A percentile compares a stretch with the other conserved stretches of the same genome.
These are phyloP conservation scores for Sigmodon hispidus DNA, from an alignment of 2,113 vertebrate species.

Conservation along the genomic window DNA sequence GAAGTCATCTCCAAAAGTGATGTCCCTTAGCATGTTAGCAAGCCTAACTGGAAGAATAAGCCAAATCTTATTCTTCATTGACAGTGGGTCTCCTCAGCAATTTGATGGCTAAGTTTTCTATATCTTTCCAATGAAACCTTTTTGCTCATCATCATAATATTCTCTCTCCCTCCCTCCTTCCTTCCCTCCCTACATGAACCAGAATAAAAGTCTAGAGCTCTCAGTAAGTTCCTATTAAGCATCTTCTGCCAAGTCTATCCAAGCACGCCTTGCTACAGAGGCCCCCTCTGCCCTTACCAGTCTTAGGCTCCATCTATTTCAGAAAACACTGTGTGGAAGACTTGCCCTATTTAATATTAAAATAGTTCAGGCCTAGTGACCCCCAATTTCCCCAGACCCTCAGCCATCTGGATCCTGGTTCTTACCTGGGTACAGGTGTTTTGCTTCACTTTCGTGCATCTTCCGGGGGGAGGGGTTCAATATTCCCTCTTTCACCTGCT, in stretches of 20 bases:
- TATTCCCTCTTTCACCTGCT: not conserved
- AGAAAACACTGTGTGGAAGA: not conserved
- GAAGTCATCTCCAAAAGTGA: not conserved
- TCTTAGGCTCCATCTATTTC: not conserved
- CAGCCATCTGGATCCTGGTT: rapidly evolving
- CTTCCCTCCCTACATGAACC: too few relatives aligned
- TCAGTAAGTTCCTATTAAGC: rapidly evolving
- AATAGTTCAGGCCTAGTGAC: too few relatives aligned
- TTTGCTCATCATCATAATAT: not conserved
- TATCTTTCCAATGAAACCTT: not conserved
- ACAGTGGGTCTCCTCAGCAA: not conserved
- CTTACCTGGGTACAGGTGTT: not conserved
- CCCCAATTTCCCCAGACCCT: not conserved
- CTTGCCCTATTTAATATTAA: not conserved
- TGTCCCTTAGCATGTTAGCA: not conserved
- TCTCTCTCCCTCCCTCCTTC: not conserved
- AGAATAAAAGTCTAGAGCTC: not conserved
- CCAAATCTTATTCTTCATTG: not conserved
- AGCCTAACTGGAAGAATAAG: not conserved
- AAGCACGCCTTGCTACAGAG: not conserved
- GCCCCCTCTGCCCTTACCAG: not conserved
- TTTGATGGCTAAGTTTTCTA: not conserved
- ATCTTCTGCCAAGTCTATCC: not conserved
- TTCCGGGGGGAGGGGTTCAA: rapidly evolving
- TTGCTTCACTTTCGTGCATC: not conserved